These are phyloP conservation scores for Herpetotheres cachinnans DNA, from an alignment of 2,113 vertebrate species.

Conservation along the genomic window DNA sequence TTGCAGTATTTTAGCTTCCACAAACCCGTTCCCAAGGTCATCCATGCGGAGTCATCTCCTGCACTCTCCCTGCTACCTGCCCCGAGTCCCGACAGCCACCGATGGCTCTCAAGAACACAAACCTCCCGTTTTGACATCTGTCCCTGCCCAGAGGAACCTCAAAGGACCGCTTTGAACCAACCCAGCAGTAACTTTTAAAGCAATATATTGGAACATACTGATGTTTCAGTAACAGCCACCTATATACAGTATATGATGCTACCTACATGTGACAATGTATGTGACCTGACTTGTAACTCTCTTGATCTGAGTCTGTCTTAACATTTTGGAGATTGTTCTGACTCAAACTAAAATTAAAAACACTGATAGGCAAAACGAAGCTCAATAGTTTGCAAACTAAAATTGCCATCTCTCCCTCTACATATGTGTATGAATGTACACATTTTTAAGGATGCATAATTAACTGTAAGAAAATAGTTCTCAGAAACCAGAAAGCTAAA, in stretches of 20 bases:
- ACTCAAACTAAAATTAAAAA: conserved; percentile 18
- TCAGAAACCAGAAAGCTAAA: conserved; percentile 27
- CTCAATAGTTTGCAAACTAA: conserved; percentile 43
- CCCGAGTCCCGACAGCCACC: fast-evolving
- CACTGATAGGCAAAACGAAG: not conserved
- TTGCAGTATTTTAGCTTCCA: not conserved
- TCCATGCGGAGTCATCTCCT: not conserved
- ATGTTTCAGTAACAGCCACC: not conserved
- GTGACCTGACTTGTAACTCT: not conserved
- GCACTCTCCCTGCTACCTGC: not conserved
- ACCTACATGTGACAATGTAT: not conserved
- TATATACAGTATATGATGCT: not conserved
- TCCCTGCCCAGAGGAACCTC: not conserved
- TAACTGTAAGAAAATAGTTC: conserved; percentile 40
- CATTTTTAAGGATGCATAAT: conserved; percentile 38
- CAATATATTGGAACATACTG: not conserved
- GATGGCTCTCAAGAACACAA: not conserved
- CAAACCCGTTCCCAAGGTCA: not conserved
- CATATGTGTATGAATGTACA: conserved; percentile 11
- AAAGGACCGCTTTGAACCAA: not conserved
- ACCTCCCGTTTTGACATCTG: not conserved
- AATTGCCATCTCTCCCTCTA: not conserved
- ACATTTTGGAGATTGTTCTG: not conserved
- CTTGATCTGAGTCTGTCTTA: not conserved
- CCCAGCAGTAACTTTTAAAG: not conserved